Conservation (phyloP, 2,888 invertebrate genomes). For the Agapostemon virescens region DNA sequence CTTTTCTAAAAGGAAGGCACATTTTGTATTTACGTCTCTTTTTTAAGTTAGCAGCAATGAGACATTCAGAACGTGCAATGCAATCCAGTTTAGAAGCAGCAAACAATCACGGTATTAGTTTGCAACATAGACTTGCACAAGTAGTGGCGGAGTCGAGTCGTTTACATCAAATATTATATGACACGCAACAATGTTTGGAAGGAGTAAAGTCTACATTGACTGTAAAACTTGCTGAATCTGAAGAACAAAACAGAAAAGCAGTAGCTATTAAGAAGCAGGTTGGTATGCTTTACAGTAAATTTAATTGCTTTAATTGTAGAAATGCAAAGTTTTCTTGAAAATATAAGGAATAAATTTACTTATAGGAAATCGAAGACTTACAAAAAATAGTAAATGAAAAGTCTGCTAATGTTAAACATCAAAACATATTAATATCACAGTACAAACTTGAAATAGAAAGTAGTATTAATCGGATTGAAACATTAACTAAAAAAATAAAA, state of each 20-base stretch:
- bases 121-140: constrained; percentile 82
- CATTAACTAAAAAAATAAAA: constrained; percentile 61
- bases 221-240: constrained; percentile 69
- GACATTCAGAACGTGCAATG: constrained; percentile 81
- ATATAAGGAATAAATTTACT: constrained; percentile 18
- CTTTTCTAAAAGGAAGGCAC: neutral
- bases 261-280: constrained; percentile 70
- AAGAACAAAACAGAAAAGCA: constrained; percentile 69
- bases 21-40: neutral
- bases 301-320: neutral
- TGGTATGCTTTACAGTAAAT: constrained; percentile 16
- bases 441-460: constrained; percentile 67
- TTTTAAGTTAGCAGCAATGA: constrained; percentile 81
- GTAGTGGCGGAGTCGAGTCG: constrained; percentile 81
- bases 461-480: constrained; percentile 61
- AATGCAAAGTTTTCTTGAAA: constrained; percentile 7
- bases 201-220: constrained; percentile 73
- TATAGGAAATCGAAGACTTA: constrained; percentile 72
- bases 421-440: constrained; percentile 54
- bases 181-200: constrained; percentile 81
- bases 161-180: constrained; percentile 81
- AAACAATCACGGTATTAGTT: constrained; percentile 80
- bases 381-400: constrained; percentile 74
- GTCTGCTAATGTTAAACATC: constrained; percentile 63
- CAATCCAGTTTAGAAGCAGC: constrained; percentile 82